A percentile compares a stretch with the other conserved stretches of the same genome.
These are phyloP conservation scores for Heteromyza rotundicornis DNA, from an alignment of 2,888 invertebrate genomes.

Conservation along the genomic window DNA sequence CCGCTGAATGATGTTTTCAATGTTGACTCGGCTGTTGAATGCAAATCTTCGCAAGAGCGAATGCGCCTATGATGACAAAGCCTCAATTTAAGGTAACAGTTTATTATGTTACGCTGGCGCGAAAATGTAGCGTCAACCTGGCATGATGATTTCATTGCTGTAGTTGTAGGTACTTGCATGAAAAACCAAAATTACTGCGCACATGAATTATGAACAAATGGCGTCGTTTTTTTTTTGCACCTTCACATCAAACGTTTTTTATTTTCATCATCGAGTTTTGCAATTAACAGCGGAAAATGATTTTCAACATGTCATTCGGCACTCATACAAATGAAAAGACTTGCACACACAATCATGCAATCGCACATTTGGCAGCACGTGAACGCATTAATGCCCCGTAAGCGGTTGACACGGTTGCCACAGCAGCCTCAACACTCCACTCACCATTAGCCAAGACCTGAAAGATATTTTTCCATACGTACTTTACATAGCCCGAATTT, in stretches of 20 bases:
- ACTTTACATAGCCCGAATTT: too few relatives aligned
- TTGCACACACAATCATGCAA: not conserved
- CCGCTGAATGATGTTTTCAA: too few relatives aligned
- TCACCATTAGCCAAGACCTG: too few relatives aligned
- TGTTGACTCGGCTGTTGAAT: not conserved
- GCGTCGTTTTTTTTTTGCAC: not conserved
- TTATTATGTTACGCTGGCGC: not conserved
- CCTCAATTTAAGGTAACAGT: not conserved
- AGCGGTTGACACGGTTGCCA: too few relatives aligned
- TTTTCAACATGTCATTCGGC: not conserved
- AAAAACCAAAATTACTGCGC: not conserved
- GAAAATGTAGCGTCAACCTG: too few relatives aligned
- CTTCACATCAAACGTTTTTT: not conserved
- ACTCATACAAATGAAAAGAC: not conserved
- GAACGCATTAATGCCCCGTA: not conserved
- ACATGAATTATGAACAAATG: not conserved
- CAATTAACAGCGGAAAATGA: constrained; percentile 7
- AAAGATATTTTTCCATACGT: too few relatives aligned
- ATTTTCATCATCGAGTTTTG: not conserved
- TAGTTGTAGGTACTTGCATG: not conserved
- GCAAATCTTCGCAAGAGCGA: not conserved
- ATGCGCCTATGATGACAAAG: not conserved
- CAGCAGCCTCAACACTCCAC: too few relatives aligned
- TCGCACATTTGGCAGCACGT: not conserved
- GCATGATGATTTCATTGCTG: too few relatives aligned